Conservation (phyloP, 2,888 invertebrate genomes). For the Margaritifera margaritifera region DNA sequence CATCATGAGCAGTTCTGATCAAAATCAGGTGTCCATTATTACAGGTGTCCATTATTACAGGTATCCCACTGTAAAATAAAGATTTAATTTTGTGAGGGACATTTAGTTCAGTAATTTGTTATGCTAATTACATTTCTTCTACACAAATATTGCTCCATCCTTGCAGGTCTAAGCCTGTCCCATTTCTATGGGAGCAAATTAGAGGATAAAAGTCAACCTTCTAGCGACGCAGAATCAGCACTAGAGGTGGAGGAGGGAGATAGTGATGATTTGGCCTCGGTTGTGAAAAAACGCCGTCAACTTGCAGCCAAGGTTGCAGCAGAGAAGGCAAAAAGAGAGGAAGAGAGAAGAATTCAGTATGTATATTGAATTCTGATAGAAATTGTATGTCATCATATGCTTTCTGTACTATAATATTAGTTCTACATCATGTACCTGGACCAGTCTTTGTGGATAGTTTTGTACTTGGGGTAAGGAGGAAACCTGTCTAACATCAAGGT, state of each 20-base stretch:
- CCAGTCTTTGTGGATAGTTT: too few relatives aligned
- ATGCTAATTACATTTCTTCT: not conserved
- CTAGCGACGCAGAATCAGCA: constrained; percentile 34
- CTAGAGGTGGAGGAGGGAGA: constrained; percentile 44
- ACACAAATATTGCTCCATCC: too few relatives aligned
- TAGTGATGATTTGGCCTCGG: constrained; percentile 56
- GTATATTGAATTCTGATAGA: not conserved
- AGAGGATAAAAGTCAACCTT: constrained; percentile 25
- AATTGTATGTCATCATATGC: too few relatives aligned
- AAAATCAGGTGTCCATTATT: too few relatives aligned
- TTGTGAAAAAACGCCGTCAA: constrained; percentile 64
- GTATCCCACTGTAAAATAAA: too few relatives aligned
- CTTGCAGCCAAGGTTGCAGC: constrained; percentile 62
- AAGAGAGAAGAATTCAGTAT: constrained; percentile 48
- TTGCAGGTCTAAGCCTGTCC: constrained; percentile 20
- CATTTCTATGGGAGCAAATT: constrained; percentile 63
- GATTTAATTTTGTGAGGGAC: too few relatives aligned
- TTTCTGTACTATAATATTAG: too few relatives aligned
- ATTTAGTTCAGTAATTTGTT: not conserved
- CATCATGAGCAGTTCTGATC: too few relatives aligned
- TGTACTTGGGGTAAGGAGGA: too few relatives aligned
- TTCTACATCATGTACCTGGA: too few relatives aligned
- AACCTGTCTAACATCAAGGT: too few relatives aligned
- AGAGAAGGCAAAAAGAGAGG: constrained; percentile 58
- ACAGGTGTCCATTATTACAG: too few relatives aligned